Conservation (phyloP, 2,113 vertebrate species). For the Danionella cerebrum region DNA sequence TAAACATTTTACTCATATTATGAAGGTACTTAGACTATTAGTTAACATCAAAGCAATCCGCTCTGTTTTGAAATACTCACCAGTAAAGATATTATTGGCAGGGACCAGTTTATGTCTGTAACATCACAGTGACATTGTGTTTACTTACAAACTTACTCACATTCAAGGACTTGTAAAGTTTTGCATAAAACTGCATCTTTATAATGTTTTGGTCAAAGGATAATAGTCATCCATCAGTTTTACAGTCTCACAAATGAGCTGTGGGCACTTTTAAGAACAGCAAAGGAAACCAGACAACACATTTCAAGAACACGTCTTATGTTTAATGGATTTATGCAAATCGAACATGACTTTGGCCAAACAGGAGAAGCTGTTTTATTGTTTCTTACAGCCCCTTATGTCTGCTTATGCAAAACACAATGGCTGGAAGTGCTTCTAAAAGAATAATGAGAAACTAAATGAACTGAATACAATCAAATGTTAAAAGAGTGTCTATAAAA, state of each 20-base stretch:
- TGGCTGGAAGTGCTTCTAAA: background rate
- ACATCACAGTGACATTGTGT: background rate
- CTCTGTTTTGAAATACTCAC: too few species aligned
- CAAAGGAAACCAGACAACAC: background rate
- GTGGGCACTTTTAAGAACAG: background rate
- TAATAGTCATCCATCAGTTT: background rate
- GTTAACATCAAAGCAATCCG: too few species aligned
- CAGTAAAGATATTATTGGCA: too few species aligned
- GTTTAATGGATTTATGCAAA: slow-evolving; percentile 32
- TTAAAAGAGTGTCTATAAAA: background rate
- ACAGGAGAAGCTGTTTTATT: background rate
- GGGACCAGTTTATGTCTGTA: too few species aligned
- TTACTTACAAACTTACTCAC: background rate
- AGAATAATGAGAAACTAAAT: background rate
- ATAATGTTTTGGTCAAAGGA: background rate
- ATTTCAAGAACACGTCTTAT: slow-evolving; percentile 1
- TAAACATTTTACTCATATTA: too few species aligned
- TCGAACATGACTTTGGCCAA: slow-evolving; percentile 5
- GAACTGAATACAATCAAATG: background rate
- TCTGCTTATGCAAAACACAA: background rate
- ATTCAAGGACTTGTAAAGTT: background rate
- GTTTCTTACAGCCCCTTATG: background rate
- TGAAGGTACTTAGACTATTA: too few species aligned
- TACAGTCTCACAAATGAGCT: background rate
- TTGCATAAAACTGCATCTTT: too few species aligned